Evolutionary conservation across 2,113 vertebrate species (phyloP).

Genomic region (Hylia prasina): DNA sequence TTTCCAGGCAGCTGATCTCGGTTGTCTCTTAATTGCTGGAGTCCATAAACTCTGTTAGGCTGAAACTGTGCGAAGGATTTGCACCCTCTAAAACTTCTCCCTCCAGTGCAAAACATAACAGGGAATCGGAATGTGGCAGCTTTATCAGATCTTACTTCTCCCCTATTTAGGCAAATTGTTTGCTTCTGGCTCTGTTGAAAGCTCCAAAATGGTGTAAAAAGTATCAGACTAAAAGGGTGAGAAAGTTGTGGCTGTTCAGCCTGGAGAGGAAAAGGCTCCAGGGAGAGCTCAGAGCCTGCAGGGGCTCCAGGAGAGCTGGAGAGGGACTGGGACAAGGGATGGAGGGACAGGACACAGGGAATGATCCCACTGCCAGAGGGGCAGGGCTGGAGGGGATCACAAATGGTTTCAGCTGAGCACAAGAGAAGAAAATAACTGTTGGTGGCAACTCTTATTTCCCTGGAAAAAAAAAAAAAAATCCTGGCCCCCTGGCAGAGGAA

Average conservation of each 20-base stretch:
- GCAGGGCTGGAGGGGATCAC: neutral
- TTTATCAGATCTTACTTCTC: neutral
- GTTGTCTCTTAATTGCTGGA: conserved; percentile 17
- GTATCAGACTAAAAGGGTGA: rapidly evolving
- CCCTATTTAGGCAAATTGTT: neutral
- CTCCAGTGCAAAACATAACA: neutral
- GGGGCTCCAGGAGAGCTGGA: neutral
- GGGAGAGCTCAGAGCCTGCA: neutral
- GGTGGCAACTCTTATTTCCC: conserved; percentile 7
- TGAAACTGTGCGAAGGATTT: conserved; percentile 9
- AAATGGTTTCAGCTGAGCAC: neutral
- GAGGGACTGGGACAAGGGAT: neutral
- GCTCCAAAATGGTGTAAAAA: neutral
- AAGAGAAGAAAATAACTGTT: neutral
- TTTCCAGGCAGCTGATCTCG: neutral
- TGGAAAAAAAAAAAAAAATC: conserved; percentile 43
- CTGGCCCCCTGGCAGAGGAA: neutral
- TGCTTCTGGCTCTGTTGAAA: neutral
- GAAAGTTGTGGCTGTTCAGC: neutral
- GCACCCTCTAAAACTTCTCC: conserved; percentile 33
- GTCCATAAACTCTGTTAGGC: neutral
- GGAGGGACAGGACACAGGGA: neutral
- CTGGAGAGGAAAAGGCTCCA: neutral
- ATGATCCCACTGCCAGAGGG: neutral
- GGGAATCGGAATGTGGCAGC: neutral